phyloP scores from a whole-genome alignment of 2,113 vertebrate species.

The Rhea americana region DNA sequence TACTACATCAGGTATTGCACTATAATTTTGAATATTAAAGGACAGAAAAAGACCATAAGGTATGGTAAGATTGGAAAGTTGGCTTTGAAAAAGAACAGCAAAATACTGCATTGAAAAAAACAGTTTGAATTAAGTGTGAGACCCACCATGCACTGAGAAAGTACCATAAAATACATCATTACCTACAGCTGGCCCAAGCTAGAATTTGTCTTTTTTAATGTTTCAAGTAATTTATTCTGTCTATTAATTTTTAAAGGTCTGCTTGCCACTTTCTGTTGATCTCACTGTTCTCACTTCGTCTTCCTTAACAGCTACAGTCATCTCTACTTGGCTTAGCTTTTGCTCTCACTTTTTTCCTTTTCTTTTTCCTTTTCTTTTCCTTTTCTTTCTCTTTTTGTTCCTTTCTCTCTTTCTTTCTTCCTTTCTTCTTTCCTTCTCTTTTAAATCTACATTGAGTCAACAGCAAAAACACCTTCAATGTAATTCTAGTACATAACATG shows the following conservation, averaged over 20 bases:
- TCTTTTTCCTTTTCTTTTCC: background rate
- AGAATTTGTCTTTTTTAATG: background rate
- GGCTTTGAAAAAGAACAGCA: background rate
- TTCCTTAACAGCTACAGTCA: background rate
- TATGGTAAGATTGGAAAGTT: background rate
- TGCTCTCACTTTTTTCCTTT: background rate
- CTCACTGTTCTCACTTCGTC: background rate
- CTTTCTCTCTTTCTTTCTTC: background rate
- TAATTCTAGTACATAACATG: background rate
- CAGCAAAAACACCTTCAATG: background rate
- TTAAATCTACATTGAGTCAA: background rate
- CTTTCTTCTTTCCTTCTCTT: background rate
- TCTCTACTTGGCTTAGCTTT: background rate
- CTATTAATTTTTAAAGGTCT: background rate
- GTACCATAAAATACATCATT: background rate
- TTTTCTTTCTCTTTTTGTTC: background rate
- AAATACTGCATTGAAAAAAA: background rate
- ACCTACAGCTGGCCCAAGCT: background rate
- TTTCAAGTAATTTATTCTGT: background rate
- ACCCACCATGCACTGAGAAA: background rate
- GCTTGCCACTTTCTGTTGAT: background rate
- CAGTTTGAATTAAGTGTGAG: background rate
- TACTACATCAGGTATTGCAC: background rate
- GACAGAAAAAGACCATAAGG: conserved; percentile 11
- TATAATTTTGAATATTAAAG: background rate